Percentiles rank a stretch among this genome's conserved stretches.
These are phyloP conservation scores for Drosophila basisetae DNA, from an alignment of 2,888 invertebrate species.

Conservation along the genomic window DNA sequence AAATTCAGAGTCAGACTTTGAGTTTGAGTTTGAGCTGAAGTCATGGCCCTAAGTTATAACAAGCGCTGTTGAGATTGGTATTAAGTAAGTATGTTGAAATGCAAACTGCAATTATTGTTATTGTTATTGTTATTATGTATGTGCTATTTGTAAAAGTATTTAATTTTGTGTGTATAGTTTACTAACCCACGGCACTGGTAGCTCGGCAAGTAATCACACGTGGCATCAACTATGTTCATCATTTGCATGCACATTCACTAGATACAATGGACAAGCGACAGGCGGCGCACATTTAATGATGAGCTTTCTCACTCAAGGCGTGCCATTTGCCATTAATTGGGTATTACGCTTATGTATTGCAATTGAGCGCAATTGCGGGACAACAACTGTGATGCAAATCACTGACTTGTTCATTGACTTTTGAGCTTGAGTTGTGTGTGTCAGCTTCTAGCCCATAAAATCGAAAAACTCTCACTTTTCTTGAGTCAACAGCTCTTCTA, in stretches of 20 bases:
- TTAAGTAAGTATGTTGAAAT: constrained; percentile 62
- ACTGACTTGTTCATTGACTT: constrained; percentile 55
- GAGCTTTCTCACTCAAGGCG: constrained; percentile 49
- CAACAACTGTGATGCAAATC: constrained; percentile 43
- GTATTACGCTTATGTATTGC: constrained; percentile 54
- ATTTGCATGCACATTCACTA: constrained; percentile 35
- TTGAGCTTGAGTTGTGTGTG: constrained; percentile 37
- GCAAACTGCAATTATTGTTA: constrained; percentile 64
- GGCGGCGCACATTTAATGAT: constrained; percentile 61
- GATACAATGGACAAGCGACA: constrained; percentile 18
- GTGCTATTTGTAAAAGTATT: constrained; percentile 43
- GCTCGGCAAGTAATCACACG: constrained; percentile 1
- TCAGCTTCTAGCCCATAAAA: constrained; percentile 40
- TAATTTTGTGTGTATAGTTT: constrained; percentile 7
- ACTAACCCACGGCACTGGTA: constrained; percentile 1
- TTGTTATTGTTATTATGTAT: constrained; percentile 43
- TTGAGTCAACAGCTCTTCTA: constrained; percentile 46
- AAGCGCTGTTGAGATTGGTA: constrained; percentile 18
- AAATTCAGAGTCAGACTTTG: constrained; percentile 4
- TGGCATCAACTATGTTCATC: constrained; percentile 14
- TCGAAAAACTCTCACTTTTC: constrained; percentile 64
- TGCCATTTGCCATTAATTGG: constrained; percentile 62
- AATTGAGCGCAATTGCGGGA: constrained; percentile 52
- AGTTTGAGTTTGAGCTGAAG: constrained; percentile 5
- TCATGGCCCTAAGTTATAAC: constrained; percentile 29